These are phyloP conservation scores for Oreonectes daqikongensis DNA, from an alignment of 2,797 vertebrate genomes.

Conservation along the genomic window DNA sequence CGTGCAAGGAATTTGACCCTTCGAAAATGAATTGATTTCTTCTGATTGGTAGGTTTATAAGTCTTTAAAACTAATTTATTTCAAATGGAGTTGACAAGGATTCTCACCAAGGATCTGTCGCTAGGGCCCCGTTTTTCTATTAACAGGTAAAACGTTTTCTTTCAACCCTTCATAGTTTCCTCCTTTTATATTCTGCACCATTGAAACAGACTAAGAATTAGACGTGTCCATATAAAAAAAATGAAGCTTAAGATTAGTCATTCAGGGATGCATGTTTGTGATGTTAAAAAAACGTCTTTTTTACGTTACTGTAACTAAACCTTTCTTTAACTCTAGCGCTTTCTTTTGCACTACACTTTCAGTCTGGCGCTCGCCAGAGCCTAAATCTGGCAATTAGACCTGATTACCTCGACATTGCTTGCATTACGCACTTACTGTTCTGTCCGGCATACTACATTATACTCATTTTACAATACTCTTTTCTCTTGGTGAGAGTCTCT, in stretches of 20 bases:
- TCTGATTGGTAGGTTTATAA: slow-evolving; percentile 60
- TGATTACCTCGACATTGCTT: slow-evolving; percentile 82
- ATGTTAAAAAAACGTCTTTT: slow-evolving; percentile 73
- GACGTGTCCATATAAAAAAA: slow-evolving; percentile 71
- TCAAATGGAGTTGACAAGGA: slow-evolving; percentile 65
- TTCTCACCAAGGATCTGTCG: slow-evolving; percentile 70
- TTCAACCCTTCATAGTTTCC: slow-evolving; percentile 76
- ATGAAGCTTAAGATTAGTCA: slow-evolving; percentile 70
- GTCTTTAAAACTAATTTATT: slow-evolving; percentile 63
- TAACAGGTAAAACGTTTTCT: slow-evolving; percentile 68
- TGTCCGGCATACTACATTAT: slow-evolving; percentile 66
- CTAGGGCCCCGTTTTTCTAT: slow-evolving; percentile 66
- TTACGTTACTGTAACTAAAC: slow-evolving; percentile 64
- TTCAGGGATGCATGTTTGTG: slow-evolving; percentile 84
- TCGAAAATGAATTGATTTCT: slow-evolving; percentile 62
- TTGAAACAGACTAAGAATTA: slow-evolving; percentile 72
- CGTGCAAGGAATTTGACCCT: slow-evolving; percentile 59
- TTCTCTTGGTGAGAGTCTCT: slow-evolving; percentile 15
- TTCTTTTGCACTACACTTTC: slow-evolving; percentile 84
- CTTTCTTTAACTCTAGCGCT: slow-evolving; percentile 70
- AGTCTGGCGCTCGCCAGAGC: slow-evolving; percentile 70
- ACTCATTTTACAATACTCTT: slow-evolving; percentile 39
- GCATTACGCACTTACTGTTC: slow-evolving; percentile 81
- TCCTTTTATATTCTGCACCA: slow-evolving; percentile 71
- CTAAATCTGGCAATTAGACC: slow-evolving; percentile 67